Evolutionary conservation across 2,797 vertebrate species (phyloP).

Genomic region (Bucorvus abyssinicus): DNA sequence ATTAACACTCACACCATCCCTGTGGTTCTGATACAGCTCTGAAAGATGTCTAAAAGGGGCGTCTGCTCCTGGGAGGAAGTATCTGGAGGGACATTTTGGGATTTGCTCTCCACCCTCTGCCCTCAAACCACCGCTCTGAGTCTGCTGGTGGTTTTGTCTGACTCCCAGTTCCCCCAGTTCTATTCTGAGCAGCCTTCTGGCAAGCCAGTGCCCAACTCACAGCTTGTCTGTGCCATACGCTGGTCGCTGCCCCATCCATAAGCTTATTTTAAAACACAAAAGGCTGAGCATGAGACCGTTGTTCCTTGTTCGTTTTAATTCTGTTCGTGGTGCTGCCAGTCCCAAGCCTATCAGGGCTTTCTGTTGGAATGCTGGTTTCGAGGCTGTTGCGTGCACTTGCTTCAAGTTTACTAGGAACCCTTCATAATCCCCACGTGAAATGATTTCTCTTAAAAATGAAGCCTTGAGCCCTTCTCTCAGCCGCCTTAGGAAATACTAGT

Average conservation of each 20-base stretch:
- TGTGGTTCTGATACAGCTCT: background rate
- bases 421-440: background rate
- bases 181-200: background rate
- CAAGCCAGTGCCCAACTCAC: background rate
- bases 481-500: background rate
- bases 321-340: background rate
- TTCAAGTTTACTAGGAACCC: background rate
- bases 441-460: background rate
- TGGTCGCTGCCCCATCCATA: background rate
- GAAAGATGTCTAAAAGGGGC: background rate
- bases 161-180: background rate
- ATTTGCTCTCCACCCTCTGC: background rate
- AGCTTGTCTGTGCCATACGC: accelerated
- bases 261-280: background rate
- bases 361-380: background rate
- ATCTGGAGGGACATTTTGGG: background rate
- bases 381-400: background rate
- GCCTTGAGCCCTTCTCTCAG: background rate
- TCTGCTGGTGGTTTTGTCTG: background rate
- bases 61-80: background rate
- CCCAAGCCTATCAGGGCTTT: background rate
- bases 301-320: background rate
- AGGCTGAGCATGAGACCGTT: background rate
- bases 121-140: background rate
- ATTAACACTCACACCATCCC: background rate